These are phyloP conservation scores for Petrocephalus microphthalmus DNA, from an alignment of 2,113 vertebrate genomes.

Conservation along the genomic window DNA sequence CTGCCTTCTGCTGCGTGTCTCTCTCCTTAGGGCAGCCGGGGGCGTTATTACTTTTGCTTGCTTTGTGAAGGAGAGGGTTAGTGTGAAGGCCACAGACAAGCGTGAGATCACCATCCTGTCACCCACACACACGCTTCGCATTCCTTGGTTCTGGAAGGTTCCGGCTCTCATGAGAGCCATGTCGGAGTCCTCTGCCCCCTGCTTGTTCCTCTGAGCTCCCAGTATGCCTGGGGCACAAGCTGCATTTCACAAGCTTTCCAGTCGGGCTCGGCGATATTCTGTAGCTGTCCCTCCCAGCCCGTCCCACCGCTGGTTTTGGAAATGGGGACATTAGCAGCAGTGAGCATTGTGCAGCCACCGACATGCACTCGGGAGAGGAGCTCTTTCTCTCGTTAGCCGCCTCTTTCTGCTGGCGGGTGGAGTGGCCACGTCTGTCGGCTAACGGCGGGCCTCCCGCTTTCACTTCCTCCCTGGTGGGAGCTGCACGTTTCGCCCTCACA, in stretches of 20 bases:
- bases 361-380: not conserved
- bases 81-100: not conserved
- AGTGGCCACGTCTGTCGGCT: not conserved
- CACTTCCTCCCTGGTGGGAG: not conserved
- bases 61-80: not conserved
- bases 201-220: not conserved
- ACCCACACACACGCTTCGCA: not conserved
- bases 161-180: not conserved
- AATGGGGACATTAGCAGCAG: not conserved
- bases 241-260: not conserved
- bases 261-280: not conserved
- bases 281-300: too few species aligned
- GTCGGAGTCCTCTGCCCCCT: not conserved
- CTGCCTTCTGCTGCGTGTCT: not conserved
- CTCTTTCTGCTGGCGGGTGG: not conserved
- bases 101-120: not conserved
- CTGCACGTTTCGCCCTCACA: not conserved
- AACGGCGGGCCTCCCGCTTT: not conserved
- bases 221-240: not conserved
- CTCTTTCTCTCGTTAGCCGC: not conserved
- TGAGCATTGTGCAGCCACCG: not conserved
- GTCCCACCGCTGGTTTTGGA: not conserved
- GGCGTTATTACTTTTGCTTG: not conserved
- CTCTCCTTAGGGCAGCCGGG: not conserved
- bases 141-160: not conserved